Conservation (phyloP, 1,140 invertebrate genomes). For the Sitophilus oryzae region DNA sequence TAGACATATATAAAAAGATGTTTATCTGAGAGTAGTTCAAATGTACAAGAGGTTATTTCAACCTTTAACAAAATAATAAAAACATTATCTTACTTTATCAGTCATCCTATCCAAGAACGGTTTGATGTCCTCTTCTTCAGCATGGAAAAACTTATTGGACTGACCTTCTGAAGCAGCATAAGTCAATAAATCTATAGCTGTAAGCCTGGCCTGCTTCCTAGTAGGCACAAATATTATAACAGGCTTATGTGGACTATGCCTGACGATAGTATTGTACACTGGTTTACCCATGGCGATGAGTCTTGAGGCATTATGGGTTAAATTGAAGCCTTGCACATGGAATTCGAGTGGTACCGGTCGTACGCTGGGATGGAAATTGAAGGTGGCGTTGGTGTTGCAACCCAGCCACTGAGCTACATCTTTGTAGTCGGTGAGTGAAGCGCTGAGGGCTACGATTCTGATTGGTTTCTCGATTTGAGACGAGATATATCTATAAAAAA, state of each 20-base stretch:
- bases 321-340: constrained; percentile 96
- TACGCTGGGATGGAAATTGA: constrained; percentile 98
- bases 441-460: constrained; percentile 90
- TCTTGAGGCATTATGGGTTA: constrained; percentile 93
- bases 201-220: constrained; percentile 85
- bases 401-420: constrained; percentile 97
- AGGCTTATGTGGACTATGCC: constrained; percentile 82
- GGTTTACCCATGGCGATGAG: constrained; percentile 97
- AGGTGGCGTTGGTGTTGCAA: constrained; percentile 84
- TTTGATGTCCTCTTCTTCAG: constrained; percentile 77
- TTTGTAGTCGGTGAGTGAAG: constrained; percentile 89
- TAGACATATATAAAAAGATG: no score
- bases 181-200: constrained; percentile 92
- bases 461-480: constrained; percentile 92
- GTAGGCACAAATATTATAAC: constrained; percentile 96
- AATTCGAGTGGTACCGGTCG: constrained; percentile 91
- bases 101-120: constrained; percentile 81
- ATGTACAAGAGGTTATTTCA: no score
- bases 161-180: constrained; percentile 85
- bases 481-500: constrained; percentile 70
- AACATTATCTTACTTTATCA: constrained; percentile 61
- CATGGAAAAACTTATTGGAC: constrained; percentile 82
- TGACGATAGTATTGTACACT: constrained; percentile 88
- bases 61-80: no score
- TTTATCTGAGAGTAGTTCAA: no score